Conservation (phyloP, 1,140 invertebrate genomes). For the Eurosta solidaginis region DNA sequence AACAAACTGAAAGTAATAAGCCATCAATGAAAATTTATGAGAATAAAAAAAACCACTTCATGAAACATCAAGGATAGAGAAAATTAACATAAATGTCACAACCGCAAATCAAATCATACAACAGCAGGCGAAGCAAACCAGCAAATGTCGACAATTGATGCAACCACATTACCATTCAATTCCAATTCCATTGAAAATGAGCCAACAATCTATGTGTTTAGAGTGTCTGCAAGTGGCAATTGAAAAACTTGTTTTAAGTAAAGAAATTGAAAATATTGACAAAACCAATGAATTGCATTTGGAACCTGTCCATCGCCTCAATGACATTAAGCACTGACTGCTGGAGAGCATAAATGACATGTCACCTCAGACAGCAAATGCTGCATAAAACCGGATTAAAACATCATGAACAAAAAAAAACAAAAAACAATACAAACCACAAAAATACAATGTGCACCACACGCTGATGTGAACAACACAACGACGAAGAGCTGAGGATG, state of each 20-base stretch:
- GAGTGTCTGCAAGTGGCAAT: conserved; percentile 15
- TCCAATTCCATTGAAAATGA: neutral
- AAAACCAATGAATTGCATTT: conserved; percentile 4
- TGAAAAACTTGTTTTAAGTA: neutral
- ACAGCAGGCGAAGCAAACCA: neutral
- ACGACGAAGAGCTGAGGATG: neutral
- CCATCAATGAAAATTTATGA: neutral
- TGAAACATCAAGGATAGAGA: neutral
- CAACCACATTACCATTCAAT: neutral
- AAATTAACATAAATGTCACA: neutral
- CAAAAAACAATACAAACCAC: too few species aligned
- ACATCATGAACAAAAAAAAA: too few species aligned
- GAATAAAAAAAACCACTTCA: neutral
- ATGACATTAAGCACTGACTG: neutral
- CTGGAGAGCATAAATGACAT: neutral
- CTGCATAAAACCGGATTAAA: neutral
- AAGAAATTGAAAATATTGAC: conserved; percentile 26
- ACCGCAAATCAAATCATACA: too few species aligned
- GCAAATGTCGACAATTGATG: neutral
- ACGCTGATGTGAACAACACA: neutral
- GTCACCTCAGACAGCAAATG: neutral
- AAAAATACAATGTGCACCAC: too few species aligned
- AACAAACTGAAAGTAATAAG: neutral
- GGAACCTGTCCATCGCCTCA: neutral
- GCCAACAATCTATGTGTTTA: conserved; percentile 13